These are phyloP conservation scores for Lytechinus variegatus DNA, from an alignment of 35 echinoderm and acorn worm species.

Conservation along the genomic window DNA sequence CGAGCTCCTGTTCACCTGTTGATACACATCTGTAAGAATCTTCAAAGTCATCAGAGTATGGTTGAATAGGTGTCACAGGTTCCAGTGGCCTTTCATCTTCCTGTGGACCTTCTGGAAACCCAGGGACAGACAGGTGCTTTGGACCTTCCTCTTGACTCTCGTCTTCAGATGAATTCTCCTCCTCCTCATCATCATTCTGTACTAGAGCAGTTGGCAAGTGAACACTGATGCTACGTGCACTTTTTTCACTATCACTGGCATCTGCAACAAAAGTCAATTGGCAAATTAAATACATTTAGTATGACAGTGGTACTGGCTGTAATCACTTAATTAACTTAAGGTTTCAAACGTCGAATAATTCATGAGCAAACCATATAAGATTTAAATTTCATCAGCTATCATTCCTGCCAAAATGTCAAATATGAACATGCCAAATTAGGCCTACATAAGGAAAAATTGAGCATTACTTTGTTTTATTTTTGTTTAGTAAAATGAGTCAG, in stretches of 20 bases:
- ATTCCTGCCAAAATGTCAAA: too few relatives aligned
- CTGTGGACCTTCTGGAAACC: slow-evolving; percentile 43
- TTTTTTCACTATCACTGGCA: slow-evolving; percentile 72
- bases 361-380: too few relatives aligned
- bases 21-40: slow-evolving; percentile 44
- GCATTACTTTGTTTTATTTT: too few relatives aligned
- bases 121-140: slow-evolving; percentile 54
- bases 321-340: too few relatives aligned
- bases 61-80: not conserved
- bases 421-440: too few relatives aligned
- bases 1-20: slow-evolving; percentile 61
- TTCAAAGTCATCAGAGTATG: slow-evolving; percentile 64
- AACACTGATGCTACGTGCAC: slow-evolving; percentile 71
- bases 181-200: not conserved
- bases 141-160: slow-evolving; percentile 26
- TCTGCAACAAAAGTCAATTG: slow-evolving; percentile 53
- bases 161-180: not conserved
- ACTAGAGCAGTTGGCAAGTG: slow-evolving; percentile 65
- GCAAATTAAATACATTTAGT: not conserved
- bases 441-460: too few relatives aligned
- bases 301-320: too few relatives aligned
- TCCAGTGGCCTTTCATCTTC: not conserved
- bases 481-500: too few relatives aligned
- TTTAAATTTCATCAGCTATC: too few relatives aligned
- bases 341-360: too few relatives aligned